Percentiles rank a stretch among this genome's conserved stretches.
Evolutionary conservation across 1,140 invertebrate species (phyloP).

Genomic region (Micrasema minimum): DNA sequence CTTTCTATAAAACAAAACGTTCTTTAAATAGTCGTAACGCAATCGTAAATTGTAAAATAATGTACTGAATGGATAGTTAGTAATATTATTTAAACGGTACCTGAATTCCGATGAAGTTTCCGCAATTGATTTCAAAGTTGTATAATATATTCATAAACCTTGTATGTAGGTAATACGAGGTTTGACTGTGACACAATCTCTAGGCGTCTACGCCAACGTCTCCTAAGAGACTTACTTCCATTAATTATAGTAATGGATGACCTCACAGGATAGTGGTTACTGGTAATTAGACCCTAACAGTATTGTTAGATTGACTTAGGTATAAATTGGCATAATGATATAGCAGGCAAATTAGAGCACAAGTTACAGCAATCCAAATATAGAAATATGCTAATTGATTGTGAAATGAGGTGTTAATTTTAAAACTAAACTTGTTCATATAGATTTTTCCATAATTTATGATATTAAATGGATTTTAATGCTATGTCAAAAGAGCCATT

Average conservation of each 20-base stretch:
- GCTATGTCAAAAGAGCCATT: too few species aligned
- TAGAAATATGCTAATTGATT: too few species aligned
- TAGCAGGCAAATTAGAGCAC: neutral
- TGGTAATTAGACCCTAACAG: neutral
- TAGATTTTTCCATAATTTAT: too few species aligned
- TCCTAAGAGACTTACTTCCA: neutral
- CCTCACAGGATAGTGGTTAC: neutral
- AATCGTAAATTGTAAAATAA: constrained; percentile 23
- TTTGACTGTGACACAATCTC: constrained; percentile 7
- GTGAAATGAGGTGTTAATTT: too few species aligned
- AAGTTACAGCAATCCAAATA: neutral
- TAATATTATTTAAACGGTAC: constrained; percentile 12
- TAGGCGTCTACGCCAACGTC: constrained; percentile 16
- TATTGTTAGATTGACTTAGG: neutral
- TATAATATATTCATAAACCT: constrained; percentile 13
- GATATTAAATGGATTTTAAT: too few species aligned
- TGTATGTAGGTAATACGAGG: constrained; percentile 3
- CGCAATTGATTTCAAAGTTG: constrained; percentile 22
- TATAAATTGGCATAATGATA: neutral
- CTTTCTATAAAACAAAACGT: constrained; percentile 19
- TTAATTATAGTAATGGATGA: neutral
- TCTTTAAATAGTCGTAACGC: constrained; percentile 3
- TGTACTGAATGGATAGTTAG: neutral
- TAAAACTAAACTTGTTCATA: too few species aligned
- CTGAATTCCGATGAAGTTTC: constrained; percentile 15